These are phyloP conservation scores for Cladorhizidae sp. DNA, from an alignment of 37 sponge, comb jelly and placozoan species.

Conservation along the genomic window DNA sequence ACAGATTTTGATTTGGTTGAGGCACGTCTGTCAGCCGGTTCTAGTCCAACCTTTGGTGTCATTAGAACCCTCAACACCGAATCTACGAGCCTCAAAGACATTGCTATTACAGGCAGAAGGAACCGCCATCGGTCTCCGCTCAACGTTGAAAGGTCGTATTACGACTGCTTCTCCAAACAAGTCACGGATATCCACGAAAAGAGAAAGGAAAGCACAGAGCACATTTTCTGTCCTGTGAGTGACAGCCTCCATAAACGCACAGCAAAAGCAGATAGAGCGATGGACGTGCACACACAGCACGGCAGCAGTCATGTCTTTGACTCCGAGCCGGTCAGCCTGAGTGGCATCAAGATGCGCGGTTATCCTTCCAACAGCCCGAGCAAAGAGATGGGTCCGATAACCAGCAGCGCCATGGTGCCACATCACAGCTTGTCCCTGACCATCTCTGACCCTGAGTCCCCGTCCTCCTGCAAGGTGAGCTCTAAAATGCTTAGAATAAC, in stretches of 20 bases:
- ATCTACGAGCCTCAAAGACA: too few species aligned
- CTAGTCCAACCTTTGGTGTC: too few species aligned
- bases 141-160: too few species aligned
- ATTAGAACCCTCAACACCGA: too few species aligned
- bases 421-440: constrained; percentile 10
- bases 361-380: neutral
- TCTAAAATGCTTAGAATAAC: too few species aligned
- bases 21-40: too few species aligned
- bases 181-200: neutral
- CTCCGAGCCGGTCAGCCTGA: neutral
- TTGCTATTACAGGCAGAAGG: too few species aligned
- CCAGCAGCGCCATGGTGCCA: neutral
- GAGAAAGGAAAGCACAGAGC: neutral
- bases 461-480: constrained; percentile 11
- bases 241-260: neutral
- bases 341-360: neutral
- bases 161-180: neutral
- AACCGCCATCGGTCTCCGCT: too few species aligned
- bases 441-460: constrained; percentile 21
- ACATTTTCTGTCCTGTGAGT: neutral
- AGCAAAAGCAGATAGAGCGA: neutral
- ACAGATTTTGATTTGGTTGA: too few species aligned
- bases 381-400: neutral
- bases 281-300: constrained; percentile 10
- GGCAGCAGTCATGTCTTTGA: neutral